phyloP scores from a whole-genome alignment of 2,888 invertebrate species.

The Drosophila ezoana region DNA sequence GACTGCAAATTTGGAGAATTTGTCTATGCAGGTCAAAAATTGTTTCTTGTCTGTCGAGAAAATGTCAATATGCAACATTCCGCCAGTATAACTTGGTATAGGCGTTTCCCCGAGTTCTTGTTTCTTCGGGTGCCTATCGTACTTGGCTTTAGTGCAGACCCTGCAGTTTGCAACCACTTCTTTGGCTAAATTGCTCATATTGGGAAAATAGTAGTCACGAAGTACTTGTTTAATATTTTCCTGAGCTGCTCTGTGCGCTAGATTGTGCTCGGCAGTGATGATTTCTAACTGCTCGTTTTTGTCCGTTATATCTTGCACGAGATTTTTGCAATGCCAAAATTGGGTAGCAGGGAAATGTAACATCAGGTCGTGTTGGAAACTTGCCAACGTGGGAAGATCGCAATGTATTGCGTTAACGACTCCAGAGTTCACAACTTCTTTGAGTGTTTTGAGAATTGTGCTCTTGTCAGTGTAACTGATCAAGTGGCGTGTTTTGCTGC shows the following conservation, averaged over 20 bases:
- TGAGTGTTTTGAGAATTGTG: not conserved
- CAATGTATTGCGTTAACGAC: not conserved
- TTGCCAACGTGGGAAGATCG: not conserved
- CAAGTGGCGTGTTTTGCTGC: too few relatives aligned
- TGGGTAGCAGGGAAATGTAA: too few relatives aligned
- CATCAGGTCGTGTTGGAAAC: too few relatives aligned
- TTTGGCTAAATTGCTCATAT: too few relatives aligned
- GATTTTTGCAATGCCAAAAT: too few relatives aligned
- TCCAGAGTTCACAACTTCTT: not conserved
- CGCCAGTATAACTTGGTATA: too few relatives aligned
- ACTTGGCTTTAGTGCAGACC: not conserved
- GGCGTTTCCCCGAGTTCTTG: too few relatives aligned
- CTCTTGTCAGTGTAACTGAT: not conserved
- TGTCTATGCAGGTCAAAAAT: not conserved
- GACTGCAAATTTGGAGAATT: not conserved
- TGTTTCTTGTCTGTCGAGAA: slow-evolving; percentile 1
- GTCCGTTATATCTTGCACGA: not conserved
- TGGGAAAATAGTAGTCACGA: too few relatives aligned
- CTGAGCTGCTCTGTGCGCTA: not conserved
- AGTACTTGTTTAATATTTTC: slow-evolving; percentile 1
- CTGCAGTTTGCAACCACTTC: too few relatives aligned
- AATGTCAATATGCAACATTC: slow-evolving; percentile 4
- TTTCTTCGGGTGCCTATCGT: too few relatives aligned
- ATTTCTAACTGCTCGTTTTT: not conserved
- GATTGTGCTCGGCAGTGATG: not conserved